A percentile compares a stretch with the other conserved stretches of the same genome.
These are phyloP conservation scores for Clunio marinus DNA, from an alignment of 2,888 invertebrate species.

Conservation along the genomic window DNA sequence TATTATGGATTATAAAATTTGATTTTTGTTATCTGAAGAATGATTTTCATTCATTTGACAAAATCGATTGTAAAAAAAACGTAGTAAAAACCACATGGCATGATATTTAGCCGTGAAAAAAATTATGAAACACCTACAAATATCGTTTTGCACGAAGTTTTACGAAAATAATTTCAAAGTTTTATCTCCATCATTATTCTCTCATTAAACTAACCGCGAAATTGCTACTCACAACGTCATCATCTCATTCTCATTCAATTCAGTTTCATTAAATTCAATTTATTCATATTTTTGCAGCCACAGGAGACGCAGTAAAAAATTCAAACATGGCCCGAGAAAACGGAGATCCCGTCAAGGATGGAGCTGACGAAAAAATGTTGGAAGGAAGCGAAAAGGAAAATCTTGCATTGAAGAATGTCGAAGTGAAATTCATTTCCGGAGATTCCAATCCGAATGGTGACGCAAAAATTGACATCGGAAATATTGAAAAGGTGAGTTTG, in stretches of 20 bases:
- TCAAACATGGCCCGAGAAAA: conserved; percentile 53
- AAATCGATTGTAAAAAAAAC: not conserved
- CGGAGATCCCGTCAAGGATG: conserved; percentile 55
- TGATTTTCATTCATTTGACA: not conserved
- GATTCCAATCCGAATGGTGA: conserved; percentile 75
- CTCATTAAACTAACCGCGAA: not conserved
- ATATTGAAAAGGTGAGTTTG: conserved; percentile 54
- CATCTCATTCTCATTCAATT: conserved; percentile 18
- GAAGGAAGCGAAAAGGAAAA: conserved; percentile 58
- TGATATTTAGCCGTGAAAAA: no score
- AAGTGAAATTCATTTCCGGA: conserved; percentile 71
- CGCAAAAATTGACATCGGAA: conserved; percentile 80
- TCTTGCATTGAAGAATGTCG: conserved; percentile 58
- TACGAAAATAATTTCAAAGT: no score
- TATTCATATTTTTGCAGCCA: conserved; percentile 42
- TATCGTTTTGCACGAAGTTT: no score
- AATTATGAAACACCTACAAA: no score
- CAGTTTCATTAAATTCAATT: conserved; percentile 37
- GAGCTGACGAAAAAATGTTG: conserved; percentile 68
- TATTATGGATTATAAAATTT: no score
- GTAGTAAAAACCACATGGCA: no score
- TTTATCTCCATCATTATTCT: no score
- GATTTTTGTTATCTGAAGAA: no score
- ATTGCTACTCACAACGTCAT: not conserved
- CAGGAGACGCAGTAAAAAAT: conserved; percentile 43